Evolutionary conservation across 2,888 invertebrate species (phyloP).

Genomic region (Mesodorylaimus sp.): DNA sequence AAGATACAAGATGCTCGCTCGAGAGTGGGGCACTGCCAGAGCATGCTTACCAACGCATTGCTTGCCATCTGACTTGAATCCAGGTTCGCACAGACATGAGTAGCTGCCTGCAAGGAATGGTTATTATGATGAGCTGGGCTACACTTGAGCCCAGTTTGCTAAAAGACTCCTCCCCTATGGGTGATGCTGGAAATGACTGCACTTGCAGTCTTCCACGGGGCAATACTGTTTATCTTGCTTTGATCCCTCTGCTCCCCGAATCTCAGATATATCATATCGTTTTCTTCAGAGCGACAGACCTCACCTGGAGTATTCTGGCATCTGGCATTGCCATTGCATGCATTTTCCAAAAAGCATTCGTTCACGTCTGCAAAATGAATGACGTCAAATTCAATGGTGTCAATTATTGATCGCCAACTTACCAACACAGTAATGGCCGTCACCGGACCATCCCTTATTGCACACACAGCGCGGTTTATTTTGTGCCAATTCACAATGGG

Average conservation of each 20-base stretch:
- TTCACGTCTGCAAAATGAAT: slow-evolving; percentile 15
- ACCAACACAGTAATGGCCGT: slow-evolving; percentile 15
- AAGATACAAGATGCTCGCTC: slow-evolving; percentile 11
- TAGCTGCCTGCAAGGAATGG: no score
- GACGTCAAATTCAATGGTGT: not conserved
- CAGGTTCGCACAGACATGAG: slow-evolving; percentile 44
- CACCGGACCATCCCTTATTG: slow-evolving; percentile 16
- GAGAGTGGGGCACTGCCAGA: not conserved
- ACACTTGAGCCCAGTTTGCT: no score
- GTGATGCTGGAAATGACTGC: no score
- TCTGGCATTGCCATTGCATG: slow-evolving; percentile 53
- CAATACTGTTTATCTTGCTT: no score
- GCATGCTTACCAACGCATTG: slow-evolving; percentile 46
- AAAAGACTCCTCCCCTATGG: no score
- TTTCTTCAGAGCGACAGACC: no score
- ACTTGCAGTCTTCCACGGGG: no score
- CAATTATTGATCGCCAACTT: not conserved
- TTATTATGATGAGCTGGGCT: no score
- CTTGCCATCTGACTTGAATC: slow-evolving; percentile 43
- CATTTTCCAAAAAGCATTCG: slow-evolving; percentile 31
- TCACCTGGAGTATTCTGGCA: slow-evolving; percentile 62
- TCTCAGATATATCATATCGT: no score
- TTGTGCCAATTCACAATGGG: slow-evolving; percentile 15
- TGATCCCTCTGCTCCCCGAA: no score
- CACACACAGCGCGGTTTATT: slow-evolving; percentile 14